Percentiles rank a stretch among this genome's conserved stretches.
Evolutionary conservation across 1,140 invertebrate genomes (phyloP).

Genomic region (Micrasema minimum): DNA sequence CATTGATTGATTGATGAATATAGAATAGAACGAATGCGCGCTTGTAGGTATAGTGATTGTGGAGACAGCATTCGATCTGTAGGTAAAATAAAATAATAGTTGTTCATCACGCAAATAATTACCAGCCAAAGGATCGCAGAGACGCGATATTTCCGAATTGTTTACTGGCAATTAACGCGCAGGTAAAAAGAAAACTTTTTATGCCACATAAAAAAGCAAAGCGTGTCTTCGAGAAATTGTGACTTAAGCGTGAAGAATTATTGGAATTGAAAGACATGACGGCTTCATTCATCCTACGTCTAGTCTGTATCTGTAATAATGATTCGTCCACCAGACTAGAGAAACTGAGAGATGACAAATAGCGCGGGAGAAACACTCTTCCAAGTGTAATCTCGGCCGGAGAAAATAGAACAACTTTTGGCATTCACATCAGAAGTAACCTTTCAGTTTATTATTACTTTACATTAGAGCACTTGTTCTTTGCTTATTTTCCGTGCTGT

Average conservation of each 20-base stretch:
- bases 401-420: slow-evolving; percentile 16
- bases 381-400: not conserved
- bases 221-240: not conserved
- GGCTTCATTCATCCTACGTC: slow-evolving; percentile 1
- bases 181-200: too few species aligned
- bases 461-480: slow-evolving; percentile 14
- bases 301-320: not conserved
- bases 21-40: too few species aligned
- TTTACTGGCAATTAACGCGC: too few species aligned
- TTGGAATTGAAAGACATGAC: slow-evolving; percentile 1
- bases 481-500: not conserved
- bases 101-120: too few species aligned
- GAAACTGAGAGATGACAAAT: slow-evolving; percentile 14
- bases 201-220: too few species aligned
- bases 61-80: too few species aligned
- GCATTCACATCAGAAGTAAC: slow-evolving; percentile 24
- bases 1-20: too few species aligned
- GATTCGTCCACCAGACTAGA: not conserved
- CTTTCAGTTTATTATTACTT: slow-evolving; percentile 14
- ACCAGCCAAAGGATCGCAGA: too few species aligned
- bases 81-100: too few species aligned
- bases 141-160: too few species aligned
- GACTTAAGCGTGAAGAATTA: not conserved
- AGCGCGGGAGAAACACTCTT: slow-evolving; percentile 10
- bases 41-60: too few species aligned